These are phyloP conservation scores for Hipparchia sbordonii DNA, from an alignment of 2,888 invertebrate genomes.

Conservation along the genomic window DNA sequence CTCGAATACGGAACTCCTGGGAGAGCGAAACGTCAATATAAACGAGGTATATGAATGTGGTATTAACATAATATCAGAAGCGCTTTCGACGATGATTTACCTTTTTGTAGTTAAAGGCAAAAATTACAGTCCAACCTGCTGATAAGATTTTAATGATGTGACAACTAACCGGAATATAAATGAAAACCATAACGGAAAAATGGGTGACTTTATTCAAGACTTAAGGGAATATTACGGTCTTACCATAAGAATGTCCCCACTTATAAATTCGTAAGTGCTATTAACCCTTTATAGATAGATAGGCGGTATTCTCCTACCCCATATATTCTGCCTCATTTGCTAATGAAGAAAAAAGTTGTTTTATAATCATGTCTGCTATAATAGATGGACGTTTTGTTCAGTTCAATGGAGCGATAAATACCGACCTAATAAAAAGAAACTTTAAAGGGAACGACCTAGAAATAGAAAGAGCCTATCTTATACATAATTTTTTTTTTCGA, in stretches of 20 bases:
- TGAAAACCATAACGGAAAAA: background rate
- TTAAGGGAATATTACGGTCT: background rate
- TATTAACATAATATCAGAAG: constrained; percentile 27
- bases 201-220: background rate
- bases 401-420: constrained; percentile 30
- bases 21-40: constrained; percentile 36
- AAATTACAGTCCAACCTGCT: background rate
- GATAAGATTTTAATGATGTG: background rate
- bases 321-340: constrained; percentile 29
- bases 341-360: constrained; percentile 26
- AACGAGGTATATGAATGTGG: constrained; percentile 31
- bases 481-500: background rate
- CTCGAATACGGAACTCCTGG: constrained; percentile 38
- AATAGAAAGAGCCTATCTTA: constrained; percentile 7
- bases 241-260: background rate
- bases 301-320: constrained; percentile 8
- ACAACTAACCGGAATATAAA: background rate
- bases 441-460: constrained; percentile 8
- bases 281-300: background rate
- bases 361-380: constrained; percentile 29
- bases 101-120: constrained; percentile 25
- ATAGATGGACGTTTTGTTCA: constrained; percentile 28
- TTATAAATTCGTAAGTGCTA: background rate
- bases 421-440: constrained; percentile 19
- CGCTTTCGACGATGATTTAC: constrained; percentile 33